Conservation (phyloP, 2,888 invertebrate species). For the Brachyptera risi region DNA sequence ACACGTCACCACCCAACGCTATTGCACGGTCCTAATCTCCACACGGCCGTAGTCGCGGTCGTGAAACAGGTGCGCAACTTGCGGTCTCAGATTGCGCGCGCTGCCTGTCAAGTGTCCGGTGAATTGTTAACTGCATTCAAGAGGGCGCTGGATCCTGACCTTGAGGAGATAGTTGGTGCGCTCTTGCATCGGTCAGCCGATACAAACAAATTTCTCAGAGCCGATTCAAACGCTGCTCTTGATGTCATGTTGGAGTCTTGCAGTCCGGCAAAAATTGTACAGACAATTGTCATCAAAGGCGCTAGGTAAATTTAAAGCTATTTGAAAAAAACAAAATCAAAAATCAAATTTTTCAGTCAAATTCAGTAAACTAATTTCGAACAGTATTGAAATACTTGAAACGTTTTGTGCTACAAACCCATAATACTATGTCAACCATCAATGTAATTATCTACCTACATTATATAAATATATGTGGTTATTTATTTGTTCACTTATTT, state of each 20-base stretch:
- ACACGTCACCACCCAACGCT: constrained; percentile 62
- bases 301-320: constrained; percentile 46
- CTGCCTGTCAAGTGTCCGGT: constrained; percentile 78
- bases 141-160: constrained; percentile 64
- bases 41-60: constrained; percentile 60
- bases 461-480: no score
- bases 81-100: constrained; percentile 86
- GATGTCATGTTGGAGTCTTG: constrained; percentile 76
- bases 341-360: no score
- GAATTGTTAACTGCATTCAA: constrained; percentile 68
- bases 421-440: no score
- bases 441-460: no score
- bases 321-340: neutral
- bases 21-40: constrained; percentile 57
- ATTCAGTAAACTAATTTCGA: no score
- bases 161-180: constrained; percentile 79
- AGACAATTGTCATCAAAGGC: constrained; percentile 64
- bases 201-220: constrained; percentile 87
- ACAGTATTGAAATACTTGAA: no score
- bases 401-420: no score
- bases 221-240: constrained; percentile 80
- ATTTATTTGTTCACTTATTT: no score
- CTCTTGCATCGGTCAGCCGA: constrained; percentile 87
- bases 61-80: constrained; percentile 81
- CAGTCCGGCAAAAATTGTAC: constrained; percentile 61